A percentile compares a stretch with the other conserved stretches of the same genome.
Evolutionary conservation across 2,113 vertebrate genomes (phyloP).

Genomic region (Neotoma lepida): DNA sequence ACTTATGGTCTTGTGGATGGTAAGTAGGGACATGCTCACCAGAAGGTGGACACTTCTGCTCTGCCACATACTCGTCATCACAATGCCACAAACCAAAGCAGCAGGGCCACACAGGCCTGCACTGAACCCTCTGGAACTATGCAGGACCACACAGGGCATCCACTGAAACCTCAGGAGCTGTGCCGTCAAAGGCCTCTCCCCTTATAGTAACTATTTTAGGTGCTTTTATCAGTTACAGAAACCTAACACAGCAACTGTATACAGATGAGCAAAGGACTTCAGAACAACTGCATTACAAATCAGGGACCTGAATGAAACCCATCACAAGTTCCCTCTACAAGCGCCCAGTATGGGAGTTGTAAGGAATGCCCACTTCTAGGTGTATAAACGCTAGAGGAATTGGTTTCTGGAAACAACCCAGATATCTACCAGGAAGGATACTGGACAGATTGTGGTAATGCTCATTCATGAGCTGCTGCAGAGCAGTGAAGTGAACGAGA

Average conservation of each 20-base stretch:
- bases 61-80: background rate
- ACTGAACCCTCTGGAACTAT: background rate
- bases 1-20: background rate
- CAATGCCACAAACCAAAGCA: background rate
- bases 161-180: background rate
- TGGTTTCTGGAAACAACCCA: background rate
- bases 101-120: background rate
- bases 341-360: rapidly evolving
- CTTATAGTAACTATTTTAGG: background rate
- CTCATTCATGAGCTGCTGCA: background rate
- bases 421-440: background rate
- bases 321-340: background rate
- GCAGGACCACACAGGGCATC: no score
- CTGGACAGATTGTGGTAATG: background rate
- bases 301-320: background rate
- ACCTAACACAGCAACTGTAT: background rate
- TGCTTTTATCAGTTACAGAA: background rate
- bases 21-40: background rate
- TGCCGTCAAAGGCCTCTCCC: background rate
- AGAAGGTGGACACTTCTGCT: no score
- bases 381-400: background rate
- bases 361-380: background rate
- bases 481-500: background rate
- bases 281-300: background rate
- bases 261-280: background rate